Evolutionary conservation across 2,888 invertebrate species (phyloP).

Genomic region (Lampropteryx suffumata): DNA sequence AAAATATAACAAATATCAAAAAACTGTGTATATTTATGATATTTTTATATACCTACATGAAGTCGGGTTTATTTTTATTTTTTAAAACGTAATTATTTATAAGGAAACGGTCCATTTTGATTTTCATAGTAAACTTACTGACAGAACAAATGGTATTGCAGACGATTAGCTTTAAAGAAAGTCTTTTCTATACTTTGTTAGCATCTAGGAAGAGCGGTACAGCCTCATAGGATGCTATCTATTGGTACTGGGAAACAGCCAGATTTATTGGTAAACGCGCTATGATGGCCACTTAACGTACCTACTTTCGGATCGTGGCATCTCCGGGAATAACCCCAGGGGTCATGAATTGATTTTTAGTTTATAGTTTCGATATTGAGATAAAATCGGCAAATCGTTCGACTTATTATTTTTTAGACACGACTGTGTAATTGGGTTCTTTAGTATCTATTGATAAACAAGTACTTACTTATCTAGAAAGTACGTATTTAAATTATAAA

Average conservation of each 20-base stretch:
- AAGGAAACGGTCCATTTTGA: too few relatives aligned
- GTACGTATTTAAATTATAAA: too few relatives aligned
- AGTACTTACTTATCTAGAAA: too few relatives aligned
- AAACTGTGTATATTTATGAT: too few relatives aligned
- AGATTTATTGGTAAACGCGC: constrained; percentile 75
- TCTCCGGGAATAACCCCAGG: constrained; percentile 53
- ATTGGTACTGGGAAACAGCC: constrained; percentile 66
- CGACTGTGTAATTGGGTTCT: constrained; percentile 14
- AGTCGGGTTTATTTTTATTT: too few relatives aligned
- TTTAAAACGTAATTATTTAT: too few relatives aligned
- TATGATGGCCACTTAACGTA: constrained; percentile 66
- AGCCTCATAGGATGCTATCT: constrained; percentile 68
- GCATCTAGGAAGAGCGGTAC: constrained; percentile 51
- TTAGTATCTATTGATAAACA: too few relatives aligned
- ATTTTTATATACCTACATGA: too few relatives aligned
- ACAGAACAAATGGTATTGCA: too few relatives aligned
- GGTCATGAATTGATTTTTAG: constrained; percentile 79
- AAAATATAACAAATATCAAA: too few relatives aligned
- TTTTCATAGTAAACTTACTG: too few relatives aligned
- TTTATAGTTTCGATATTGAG: constrained; percentile 57
- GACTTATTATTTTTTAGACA: constrained; percentile 17
- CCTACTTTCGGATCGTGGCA: constrained; percentile 22
- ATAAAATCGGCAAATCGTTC: constrained; percentile 16
- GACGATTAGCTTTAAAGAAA: too few relatives aligned
- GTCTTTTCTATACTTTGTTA: constrained; percentile 39